Evolutionary conservation across 64 coral and sea anemone genomes (phyloP).

Genomic region (Pocillopora damicornis): DNA sequence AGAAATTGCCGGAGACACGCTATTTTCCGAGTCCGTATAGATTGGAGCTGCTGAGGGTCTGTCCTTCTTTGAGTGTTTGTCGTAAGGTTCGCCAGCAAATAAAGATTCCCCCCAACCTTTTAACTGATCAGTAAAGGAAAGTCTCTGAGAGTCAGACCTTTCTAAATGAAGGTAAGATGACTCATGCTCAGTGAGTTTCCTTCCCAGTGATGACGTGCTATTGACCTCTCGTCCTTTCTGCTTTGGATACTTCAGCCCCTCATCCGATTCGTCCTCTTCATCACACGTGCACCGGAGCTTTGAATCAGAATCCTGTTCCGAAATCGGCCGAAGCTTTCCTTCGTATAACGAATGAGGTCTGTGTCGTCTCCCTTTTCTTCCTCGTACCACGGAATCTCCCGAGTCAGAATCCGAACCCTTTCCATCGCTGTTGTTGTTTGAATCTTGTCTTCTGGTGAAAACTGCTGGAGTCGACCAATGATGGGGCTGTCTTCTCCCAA

Average conservation of each 20-base stretch:
- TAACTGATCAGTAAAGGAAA: slow-evolving; percentile 35
- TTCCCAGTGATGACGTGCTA: slow-evolving; percentile 48
- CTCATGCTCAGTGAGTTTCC: slow-evolving; percentile 35
- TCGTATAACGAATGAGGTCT: slow-evolving; percentile 69
- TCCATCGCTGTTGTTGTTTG: slow-evolving; percentile 36
- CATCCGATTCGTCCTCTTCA: slow-evolving; percentile 37
- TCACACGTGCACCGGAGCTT: slow-evolving; percentile 77
- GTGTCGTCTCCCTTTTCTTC: slow-evolving; percentile 47
- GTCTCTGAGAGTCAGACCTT: slow-evolving; percentile 13
- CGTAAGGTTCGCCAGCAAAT: slow-evolving; percentile 24
- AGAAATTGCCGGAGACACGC: slow-evolving; percentile 78
- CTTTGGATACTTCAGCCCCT: neutral
- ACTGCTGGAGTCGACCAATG: slow-evolving; percentile 89
- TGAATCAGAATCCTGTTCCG: slow-evolving; percentile 51
- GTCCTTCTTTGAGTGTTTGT: slow-evolving; percentile 27
- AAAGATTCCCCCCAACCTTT: slow-evolving; percentile 62
- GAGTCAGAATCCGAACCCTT: slow-evolving; percentile 77
- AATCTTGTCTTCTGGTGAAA: slow-evolving; percentile 47
- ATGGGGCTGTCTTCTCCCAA: slow-evolving; percentile 33
- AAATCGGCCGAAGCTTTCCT: slow-evolving; percentile 55
- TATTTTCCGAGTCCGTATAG: slow-evolving; percentile 80
- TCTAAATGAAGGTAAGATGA: slow-evolving; percentile 30
- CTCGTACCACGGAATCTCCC: slow-evolving; percentile 43
- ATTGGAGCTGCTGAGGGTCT: slow-evolving; percentile 1
- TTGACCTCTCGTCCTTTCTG: slow-evolving; percentile 23